A percentile compares a stretch with the other conserved stretches of the same genome.
Conservation (phyloP, 1,140 invertebrate genomes). For the Philaenus spumarius region DNA sequence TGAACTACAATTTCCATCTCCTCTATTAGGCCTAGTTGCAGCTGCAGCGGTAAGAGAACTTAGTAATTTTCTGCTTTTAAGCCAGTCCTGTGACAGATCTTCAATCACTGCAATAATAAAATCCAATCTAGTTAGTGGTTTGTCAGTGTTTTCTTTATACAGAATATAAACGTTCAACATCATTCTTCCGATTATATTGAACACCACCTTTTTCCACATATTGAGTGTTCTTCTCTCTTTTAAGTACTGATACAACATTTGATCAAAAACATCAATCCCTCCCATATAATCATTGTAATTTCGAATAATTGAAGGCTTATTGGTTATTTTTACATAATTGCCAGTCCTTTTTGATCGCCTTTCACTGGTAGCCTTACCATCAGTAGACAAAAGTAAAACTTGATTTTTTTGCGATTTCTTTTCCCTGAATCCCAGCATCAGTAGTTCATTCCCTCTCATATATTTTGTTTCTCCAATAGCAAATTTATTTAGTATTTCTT, state of each 20-base stretch:
- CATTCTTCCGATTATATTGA: too few relatives aligned
- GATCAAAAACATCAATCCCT: constrained; percentile 4
- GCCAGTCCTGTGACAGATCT: too few relatives aligned
- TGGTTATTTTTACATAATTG: too few relatives aligned
- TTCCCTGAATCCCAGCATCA: constrained; percentile 2
- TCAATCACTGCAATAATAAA: too few relatives aligned
- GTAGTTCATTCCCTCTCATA: neutral
- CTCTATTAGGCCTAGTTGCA: too few relatives aligned
- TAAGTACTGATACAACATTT: constrained; percentile 10
- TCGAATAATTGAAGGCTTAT: too few relatives aligned
- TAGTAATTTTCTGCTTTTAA: too few relatives aligned
- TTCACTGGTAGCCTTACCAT: constrained; percentile 13
- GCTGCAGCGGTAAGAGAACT: too few relatives aligned
- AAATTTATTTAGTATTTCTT: constrained; percentile 9
- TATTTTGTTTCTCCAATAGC: constrained; percentile 2
- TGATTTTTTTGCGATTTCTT: constrained; percentile 18
- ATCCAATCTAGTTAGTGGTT: neutral
- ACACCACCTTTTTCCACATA: too few relatives aligned
- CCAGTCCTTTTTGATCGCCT: neutral
- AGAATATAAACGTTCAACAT: too few relatives aligned
- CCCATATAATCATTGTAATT: constrained; percentile 2
- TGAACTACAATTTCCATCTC: too few relatives aligned
- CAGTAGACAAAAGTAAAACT: constrained; percentile 16
- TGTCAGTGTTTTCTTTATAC: too few relatives aligned
- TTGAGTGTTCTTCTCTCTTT: constrained; percentile 8